Conservation (phyloP, 2,113 vertebrate species). For the Oxyruncus cristatus region DNA sequence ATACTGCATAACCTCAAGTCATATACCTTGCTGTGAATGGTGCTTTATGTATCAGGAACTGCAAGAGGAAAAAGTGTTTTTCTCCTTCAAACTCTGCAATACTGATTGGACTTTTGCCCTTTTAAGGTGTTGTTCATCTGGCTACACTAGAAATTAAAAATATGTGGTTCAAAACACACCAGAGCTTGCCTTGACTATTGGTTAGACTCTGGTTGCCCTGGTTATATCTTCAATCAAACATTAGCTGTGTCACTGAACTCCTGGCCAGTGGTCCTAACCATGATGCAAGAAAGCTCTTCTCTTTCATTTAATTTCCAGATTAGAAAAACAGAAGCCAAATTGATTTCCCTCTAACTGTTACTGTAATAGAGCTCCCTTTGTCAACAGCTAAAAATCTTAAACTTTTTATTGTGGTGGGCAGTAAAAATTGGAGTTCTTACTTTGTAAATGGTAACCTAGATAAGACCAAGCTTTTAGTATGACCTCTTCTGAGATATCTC, state of each 20-base stretch:
- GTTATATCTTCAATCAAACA: neutral
- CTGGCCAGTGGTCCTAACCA: neutral
- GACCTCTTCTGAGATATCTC: neutral
- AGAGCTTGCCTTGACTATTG: neutral
- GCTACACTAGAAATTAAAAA: neutral
- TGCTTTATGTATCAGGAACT: neutral
- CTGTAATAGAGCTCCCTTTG: neutral
- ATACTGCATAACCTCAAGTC: neutral
- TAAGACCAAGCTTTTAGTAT: neutral
- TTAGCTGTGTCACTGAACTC: neutral
- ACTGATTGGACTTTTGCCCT: neutral
- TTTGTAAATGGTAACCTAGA: neutral
- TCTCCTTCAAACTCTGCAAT: neutral
- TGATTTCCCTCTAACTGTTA: neutral
- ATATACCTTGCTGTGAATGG: neutral
- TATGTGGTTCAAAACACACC: neutral
- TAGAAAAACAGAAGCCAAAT: neutral
- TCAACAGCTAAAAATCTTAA: neutral
- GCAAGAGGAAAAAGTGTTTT: rapidly evolving
- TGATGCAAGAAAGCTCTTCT: neutral
- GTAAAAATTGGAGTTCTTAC: neutral
- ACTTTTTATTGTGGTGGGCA: neutral
- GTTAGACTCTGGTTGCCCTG: neutral
- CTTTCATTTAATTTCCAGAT: neutral
- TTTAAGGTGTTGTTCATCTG: neutral